These are phyloP conservation scores for Pseudochirops corinnae DNA, from an alignment of 2,797 vertebrate species.

Conservation along the genomic window DNA sequence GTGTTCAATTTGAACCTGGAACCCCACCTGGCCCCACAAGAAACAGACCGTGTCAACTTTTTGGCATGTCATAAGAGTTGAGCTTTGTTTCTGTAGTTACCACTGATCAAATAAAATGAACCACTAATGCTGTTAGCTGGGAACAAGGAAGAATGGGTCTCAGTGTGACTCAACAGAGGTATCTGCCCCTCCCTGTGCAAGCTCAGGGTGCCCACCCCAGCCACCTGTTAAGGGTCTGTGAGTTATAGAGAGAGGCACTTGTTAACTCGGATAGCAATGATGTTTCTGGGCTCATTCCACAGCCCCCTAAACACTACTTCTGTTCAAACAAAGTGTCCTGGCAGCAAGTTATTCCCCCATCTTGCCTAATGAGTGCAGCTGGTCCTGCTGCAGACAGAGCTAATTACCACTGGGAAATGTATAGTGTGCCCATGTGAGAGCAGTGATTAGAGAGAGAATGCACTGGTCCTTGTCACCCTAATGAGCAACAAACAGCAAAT, in stretches of 20 bases:
- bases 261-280: not conserved
- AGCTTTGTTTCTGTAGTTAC: not conserved
- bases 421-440: not conserved
- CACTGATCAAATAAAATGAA: not conserved
- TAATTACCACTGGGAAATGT: slow-evolving; percentile 1
- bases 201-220: not conserved
- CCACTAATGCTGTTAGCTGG: not conserved
- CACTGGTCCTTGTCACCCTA: not conserved
- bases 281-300: not conserved
- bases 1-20: slow-evolving; percentile 1
- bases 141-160: not conserved
- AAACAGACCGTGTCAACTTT: not conserved
- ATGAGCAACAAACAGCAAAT: slow-evolving; percentile 3
- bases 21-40: not conserved
- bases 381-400: slow-evolving; percentile 9
- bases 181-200: not conserved
- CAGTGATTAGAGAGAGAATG: not conserved
- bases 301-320: not conserved
- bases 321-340: slow-evolving; percentile 3
- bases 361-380: slow-evolving; percentile 1
- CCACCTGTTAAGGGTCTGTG: not conserved
- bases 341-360: not conserved
- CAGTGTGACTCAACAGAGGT: not conserved
- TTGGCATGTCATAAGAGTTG: not conserved
- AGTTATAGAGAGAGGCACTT: not conserved